Evolutionary conservation across 2,113 vertebrate species (phyloP).

Genomic region (Gopherus evgoodei): DNA sequence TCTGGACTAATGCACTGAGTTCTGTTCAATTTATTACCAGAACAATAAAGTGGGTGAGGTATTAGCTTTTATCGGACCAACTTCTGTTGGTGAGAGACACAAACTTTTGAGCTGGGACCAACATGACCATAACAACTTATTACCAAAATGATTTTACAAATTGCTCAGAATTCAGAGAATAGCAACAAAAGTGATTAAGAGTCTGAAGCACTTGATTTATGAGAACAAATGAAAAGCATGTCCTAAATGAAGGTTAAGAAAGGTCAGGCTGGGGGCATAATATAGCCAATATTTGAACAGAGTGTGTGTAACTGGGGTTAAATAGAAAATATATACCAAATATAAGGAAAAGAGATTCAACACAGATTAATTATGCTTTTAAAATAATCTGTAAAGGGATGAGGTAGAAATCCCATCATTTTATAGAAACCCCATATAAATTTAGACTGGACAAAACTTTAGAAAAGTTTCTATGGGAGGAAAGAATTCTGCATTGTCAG

Average conservation of each 20-base stretch:
- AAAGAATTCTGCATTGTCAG: not conserved
- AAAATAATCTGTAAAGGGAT: not conserved
- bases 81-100: no score
- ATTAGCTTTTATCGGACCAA: not conserved
- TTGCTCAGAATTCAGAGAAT: not conserved
- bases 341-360: not conserved
- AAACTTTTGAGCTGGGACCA: no score
- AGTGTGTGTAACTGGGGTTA: not conserved
- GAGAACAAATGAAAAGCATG: not conserved
- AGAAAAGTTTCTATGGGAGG: not conserved
- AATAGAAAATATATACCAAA: not conserved
- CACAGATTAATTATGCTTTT: not conserved
- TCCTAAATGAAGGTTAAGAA: not conserved
- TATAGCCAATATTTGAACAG: not conserved
- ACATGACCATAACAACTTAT: not conserved
- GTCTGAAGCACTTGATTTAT: not conserved
- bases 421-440: not conserved
- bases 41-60: not conserved
- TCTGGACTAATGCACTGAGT: no score
- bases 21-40: no score
- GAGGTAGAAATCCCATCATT: not conserved
- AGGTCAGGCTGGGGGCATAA: not conserved
- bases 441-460: not conserved
- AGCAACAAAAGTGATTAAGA: not conserved
- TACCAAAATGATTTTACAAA: not conserved